Percentiles rank a stretch among this genome's conserved stretches.
Evolutionary conservation across 2,797 vertebrate genomes (phyloP).

Genomic region (Sebastes paucispinis): DNA sequence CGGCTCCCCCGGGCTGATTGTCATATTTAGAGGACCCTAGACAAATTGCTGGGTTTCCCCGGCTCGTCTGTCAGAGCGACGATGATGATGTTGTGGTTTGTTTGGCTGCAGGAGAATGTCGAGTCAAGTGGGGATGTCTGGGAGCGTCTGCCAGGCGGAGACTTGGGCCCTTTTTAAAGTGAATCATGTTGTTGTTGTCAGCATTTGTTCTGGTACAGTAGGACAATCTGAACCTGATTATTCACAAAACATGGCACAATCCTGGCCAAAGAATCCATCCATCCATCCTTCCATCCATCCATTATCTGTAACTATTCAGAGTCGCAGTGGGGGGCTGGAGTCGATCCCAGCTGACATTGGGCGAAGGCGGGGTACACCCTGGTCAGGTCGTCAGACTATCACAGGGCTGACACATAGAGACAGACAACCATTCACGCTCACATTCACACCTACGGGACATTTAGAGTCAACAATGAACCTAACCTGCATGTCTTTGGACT

Average conservation of each 20-base stretch:
- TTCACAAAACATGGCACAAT: background rate
- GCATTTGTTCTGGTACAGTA: slow-evolving; percentile 10
- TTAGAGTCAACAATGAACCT: too few relatives aligned
- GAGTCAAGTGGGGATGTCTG: slow-evolving; percentile 45
- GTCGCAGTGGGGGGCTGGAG: too few relatives aligned
- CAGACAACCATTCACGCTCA: too few relatives aligned
- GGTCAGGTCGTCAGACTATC: too few relatives aligned
- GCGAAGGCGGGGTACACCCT: too few relatives aligned
- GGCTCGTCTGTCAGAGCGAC: slow-evolving; percentile 27
- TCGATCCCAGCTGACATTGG: too few relatives aligned
- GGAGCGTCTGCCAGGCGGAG: slow-evolving; percentile 28
- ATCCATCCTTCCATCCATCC: too few relatives aligned
- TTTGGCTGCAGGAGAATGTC: slow-evolving; percentile 38
- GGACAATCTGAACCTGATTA: background rate
- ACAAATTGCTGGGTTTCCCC: slow-evolving; percentile 51
- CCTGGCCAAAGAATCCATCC: background rate
- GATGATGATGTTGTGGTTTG: slow-evolving; percentile 40
- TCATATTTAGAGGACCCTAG: slow-evolving; percentile 37
- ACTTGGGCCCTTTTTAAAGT: background rate
- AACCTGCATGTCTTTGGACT: too few relatives aligned
- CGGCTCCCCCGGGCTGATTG: slow-evolving; percentile 7
- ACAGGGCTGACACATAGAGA: too few relatives aligned
- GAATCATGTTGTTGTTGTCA: slow-evolving; percentile 4
- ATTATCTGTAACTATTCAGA: too few relatives aligned
- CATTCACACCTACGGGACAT: too few relatives aligned